Base-by-base conservation (phyloP, 1,140 invertebrate genomes). In the Varroa destructor region DNA sequence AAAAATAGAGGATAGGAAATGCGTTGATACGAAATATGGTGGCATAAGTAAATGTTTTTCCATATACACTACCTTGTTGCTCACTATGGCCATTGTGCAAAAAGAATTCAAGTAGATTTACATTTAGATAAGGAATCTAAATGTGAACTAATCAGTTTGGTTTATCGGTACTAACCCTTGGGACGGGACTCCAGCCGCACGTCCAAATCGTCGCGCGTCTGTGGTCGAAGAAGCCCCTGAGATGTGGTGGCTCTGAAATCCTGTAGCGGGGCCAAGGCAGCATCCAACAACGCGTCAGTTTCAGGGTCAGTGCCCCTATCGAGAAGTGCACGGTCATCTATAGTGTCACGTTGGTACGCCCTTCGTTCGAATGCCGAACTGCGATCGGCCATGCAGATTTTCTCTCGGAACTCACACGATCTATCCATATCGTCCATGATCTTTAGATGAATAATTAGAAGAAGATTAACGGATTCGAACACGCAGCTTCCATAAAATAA, bases 161-260 rank as follows among this genome's bases (percentile, higher is more conserved):
- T 5, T 42, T 36, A 0, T 42, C 6, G 57, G 3, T 37, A 43
- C 61, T 40, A 67, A 67, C 46, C 61, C n/a, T 67, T 14, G 12
- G 61, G 40, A 37, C 61, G 40, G 61, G 46, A 46, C 61, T 46
- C 40, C 46, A 46, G 40, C 61, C 46, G 40, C 40, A 67, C 61
- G 61, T 67, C 61, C 40, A 67, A 40, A 37, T 67, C 61, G 61
- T 67, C 61, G 61, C 61, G 61, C 40, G 61, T 40, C 40, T 67
- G 61, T 37, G 61, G 61, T 67, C 61, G 37, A 67, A 67, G 36
- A 67, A 40, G 46, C 0, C 46, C 46, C 46, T 51, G 46, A 51
- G 46, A 51, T 51, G 46, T 37, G 61, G 61, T 67, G 61, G 10
- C 37, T 67, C 46, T 51, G 46, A 51, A 51, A 3, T 51, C 46